Base-by-base conservation (phyloP, 2,797 vertebrate species). In the Avahi laniger region DNA sequence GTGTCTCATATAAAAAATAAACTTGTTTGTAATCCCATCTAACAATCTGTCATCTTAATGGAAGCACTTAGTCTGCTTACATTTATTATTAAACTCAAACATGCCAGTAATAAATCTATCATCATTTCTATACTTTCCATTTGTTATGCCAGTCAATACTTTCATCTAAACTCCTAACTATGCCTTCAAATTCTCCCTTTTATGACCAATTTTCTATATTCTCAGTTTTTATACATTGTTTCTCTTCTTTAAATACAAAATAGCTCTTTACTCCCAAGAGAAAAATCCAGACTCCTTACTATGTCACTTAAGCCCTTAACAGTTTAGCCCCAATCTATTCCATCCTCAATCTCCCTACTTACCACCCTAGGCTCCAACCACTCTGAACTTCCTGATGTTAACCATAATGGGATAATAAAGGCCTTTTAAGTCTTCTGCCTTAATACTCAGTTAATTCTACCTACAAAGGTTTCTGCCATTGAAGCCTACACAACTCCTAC, bases 241-340 rank as follows among this genome's bases (percentile, higher is more conserved):
- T 91, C 52, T 96, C 85, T 38, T 69, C 59, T 92, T 89, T 83
- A 93, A 94, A 96, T 93, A 22, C 52, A 87, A 15, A 94, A 92
- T 73, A 41, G 38, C 7, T 72, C 28, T 89, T 22, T 80, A 87
- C 20, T 86, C 15, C 33, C 52, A 92, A 93, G 35, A 96, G 90
- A 95, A 94, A 93, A 84, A 59, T 35, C 28, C 33, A 84, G 90
- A 89, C 35, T 83, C 38, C 15, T 57, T 41, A 67, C 38, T 84
- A 46, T 59, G 22, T 57, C 70, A 94, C 30, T 59, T 72, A 91
- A 93, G 33, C 17, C 65, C 54, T 86, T 89, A 69, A 90, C 12
- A 78, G 33, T 87, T 72, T 84, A 87, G 70, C 5, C 35, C 18
- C 30, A 93, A 80, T 12, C 73, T 73, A 85, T 59, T 92, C 80